A percentile compares a stretch with the other conserved stretches of the same genome.
These are phyloP conservation scores for Lichenostomus cassidix DNA, from an alignment of 2,113 vertebrate genomes.

Conservation along the genomic window DNA sequence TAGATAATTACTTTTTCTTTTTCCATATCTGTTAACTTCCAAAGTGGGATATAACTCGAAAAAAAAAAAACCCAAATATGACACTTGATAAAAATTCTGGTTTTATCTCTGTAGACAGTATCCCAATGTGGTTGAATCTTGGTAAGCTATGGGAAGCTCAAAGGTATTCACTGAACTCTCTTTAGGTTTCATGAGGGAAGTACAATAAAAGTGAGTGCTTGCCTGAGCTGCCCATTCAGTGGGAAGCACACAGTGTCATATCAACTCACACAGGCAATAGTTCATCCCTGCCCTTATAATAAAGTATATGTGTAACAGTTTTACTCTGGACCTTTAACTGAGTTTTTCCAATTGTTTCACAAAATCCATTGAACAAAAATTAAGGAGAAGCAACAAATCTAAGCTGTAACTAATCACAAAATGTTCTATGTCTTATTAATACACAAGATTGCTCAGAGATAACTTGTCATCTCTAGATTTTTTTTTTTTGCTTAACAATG, in stretches of 20 bases:
- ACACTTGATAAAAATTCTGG: background rate
- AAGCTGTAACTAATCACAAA: background rate
- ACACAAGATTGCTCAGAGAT: background rate
- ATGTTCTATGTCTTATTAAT: background rate
- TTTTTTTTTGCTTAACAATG: background rate
- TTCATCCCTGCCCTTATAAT: rapidly evolving
- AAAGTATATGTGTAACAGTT: background rate
- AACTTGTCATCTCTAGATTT: background rate
- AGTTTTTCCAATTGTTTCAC: background rate
- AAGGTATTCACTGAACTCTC: background rate
- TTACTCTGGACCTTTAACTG: background rate
- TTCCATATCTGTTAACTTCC: background rate
- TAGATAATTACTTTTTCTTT: background rate
- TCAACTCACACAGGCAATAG: background rate
- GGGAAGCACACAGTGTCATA: no score
- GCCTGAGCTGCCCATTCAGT: background rate
- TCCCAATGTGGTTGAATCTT: background rate
- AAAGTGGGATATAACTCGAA: background rate
- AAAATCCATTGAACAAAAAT: background rate
- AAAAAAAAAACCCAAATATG: background rate
- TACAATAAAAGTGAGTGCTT: background rate
- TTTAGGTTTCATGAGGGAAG: background rate
- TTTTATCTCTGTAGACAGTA: background rate
- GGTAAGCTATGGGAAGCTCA: background rate
- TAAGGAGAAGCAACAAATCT: background rate